phyloP scores from a whole-genome alignment of 1,140 invertebrate genomes.

The Condylostylus longicornis region DNA sequence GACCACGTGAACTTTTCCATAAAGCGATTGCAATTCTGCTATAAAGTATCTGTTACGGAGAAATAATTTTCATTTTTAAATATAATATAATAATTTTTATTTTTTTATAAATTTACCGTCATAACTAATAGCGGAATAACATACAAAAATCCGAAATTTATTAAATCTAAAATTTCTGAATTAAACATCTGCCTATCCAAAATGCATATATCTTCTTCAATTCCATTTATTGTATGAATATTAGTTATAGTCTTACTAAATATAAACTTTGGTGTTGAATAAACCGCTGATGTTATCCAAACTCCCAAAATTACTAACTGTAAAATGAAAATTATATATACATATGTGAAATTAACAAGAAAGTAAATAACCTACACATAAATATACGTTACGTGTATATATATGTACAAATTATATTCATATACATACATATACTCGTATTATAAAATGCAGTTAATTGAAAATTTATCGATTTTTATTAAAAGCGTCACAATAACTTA shows the following conservation, averaged over 20 bases:
- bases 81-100: not conserved
- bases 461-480: too few relatives aligned
- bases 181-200: constrained; percentile 56
- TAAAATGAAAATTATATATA: too few relatives aligned
- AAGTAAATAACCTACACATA: too few relatives aligned
- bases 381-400: too few relatives aligned
- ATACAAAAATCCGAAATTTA: constrained; percentile 61
- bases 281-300: constrained; percentile 58
- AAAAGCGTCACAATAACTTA: too few relatives aligned
- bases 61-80: not conserved
- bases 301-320: constrained; percentile 56
- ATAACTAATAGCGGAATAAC: constrained; percentile 56
- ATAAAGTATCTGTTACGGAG: constrained; percentile 44
- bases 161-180: constrained; percentile 55
- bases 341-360: too few relatives aligned
- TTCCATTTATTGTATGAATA: constrained; percentile 35
- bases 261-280: constrained; percentile 60
- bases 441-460: too few relatives aligned
- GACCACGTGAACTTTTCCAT: constrained; percentile 48
- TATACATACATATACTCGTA: too few relatives aligned
- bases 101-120: constrained; percentile 40
- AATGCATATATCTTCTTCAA: constrained; percentile 55
- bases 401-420: too few relatives aligned
- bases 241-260: constrained; percentile 54
- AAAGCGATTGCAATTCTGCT: constrained; percentile 56